These are phyloP conservation scores for Drusus annulatus DNA, from an alignment of 1,140 invertebrate genomes.

Conservation along the genomic window DNA sequence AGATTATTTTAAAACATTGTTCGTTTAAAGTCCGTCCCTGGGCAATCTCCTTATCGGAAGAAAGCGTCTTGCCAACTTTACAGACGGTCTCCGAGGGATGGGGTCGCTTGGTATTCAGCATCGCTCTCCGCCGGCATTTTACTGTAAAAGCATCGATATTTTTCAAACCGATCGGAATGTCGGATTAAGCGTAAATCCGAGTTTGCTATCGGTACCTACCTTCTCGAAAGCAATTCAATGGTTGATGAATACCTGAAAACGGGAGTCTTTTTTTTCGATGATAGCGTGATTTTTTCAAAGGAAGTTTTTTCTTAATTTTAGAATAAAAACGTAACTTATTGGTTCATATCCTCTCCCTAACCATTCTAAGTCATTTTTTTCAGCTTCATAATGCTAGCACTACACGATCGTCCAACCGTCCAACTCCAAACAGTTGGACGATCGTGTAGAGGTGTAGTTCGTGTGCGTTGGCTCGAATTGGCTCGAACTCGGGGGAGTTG, in stretches of 20 bases:
- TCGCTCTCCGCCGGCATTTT: background rate
- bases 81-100: constrained; percentile 19
- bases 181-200: background rate
- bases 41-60: background rate
- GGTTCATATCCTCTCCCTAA: too few relatives aligned
- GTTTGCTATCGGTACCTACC: background rate
- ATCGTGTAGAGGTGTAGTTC: too few relatives aligned
- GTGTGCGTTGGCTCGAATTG: too few relatives aligned
- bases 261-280: background rate
- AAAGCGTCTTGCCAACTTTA: constrained; percentile 23
- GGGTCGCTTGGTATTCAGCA: background rate
- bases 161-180: background rate
- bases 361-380: too few relatives aligned
- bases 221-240: background rate
- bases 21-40: background rate
- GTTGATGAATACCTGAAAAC: background rate
- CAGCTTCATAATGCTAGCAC: too few relatives aligned
- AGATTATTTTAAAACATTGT: background rate
- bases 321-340: too few relatives aligned
- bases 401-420: too few relatives aligned
- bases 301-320: too few relatives aligned
- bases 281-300: too few relatives aligned
- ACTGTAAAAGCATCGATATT: background rate
- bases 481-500: too few relatives aligned
- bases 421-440: too few relatives aligned